phyloP scores from a whole-genome alignment of 2,888 invertebrate genomes.

The Chrysolina haemoptera region DNA sequence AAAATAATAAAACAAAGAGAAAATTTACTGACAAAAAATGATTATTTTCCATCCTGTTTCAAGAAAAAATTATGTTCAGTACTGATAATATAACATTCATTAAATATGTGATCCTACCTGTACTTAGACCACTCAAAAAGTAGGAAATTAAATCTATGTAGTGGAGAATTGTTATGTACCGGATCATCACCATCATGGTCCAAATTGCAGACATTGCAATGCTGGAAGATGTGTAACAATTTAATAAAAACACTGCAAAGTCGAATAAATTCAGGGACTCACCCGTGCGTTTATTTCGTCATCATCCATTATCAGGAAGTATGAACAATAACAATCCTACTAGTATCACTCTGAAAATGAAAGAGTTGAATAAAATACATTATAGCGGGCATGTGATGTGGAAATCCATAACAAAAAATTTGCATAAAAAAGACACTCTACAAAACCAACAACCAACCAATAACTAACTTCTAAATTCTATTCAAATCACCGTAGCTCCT shows the following conservation, averaged over 20 bases:
- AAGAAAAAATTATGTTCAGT: no score
- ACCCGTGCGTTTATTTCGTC: slow-evolving; percentile 28
- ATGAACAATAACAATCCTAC: no score
- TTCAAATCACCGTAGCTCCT: not conserved
- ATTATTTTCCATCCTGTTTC: no score
- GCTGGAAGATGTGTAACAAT: slow-evolving; percentile 28
- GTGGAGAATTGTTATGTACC: slow-evolving; percentile 42
- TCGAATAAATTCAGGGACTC: slow-evolving; percentile 39
- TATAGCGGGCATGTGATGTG: not conserved
- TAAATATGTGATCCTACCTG: slow-evolving; percentile 46
- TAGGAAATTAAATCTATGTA: slow-evolving; percentile 54
- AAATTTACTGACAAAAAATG: no score
- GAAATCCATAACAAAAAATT: no score
- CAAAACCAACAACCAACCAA: not conserved
- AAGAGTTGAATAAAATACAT: not conserved
- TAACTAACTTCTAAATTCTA: no score
- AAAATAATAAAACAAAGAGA: no score
- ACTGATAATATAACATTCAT: not conserved
- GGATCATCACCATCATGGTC: slow-evolving; percentile 35
- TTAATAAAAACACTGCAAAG: not conserved
- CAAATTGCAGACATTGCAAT: slow-evolving; percentile 32
- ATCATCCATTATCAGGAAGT: not conserved
- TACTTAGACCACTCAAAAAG: slow-evolving; percentile 53
- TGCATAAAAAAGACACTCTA: no score
- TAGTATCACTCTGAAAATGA: not conserved